phyloP scores from a whole-genome alignment of 2,888 invertebrate genomes.

The Sarcophaga caerulescens region DNA sequence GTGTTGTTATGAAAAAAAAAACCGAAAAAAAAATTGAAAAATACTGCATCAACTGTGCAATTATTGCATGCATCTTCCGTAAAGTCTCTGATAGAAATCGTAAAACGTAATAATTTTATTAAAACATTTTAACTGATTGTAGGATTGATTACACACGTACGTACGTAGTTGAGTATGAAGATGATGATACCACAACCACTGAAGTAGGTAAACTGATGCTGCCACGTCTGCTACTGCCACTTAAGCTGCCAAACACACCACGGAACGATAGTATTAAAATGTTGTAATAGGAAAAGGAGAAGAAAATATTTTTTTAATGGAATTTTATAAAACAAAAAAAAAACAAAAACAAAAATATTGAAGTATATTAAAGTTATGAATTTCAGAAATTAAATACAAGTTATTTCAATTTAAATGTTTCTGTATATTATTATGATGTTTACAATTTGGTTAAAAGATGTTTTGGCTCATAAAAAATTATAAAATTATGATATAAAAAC shows the following conservation, averaged over 20 bases:
- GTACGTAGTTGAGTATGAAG: background rate
- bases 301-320: constrained; percentile 12
- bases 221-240: constrained; percentile 29
- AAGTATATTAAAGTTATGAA: background rate
- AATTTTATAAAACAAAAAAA: background rate
- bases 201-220: background rate
- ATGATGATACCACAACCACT: background rate
- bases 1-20: constrained; percentile 24
- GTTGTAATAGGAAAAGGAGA: constrained; percentile 44
- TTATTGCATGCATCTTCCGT: constrained; percentile 44
- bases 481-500: no score
- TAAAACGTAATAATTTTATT: constrained; percentile 49
- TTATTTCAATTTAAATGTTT: background rate
- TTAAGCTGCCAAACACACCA: constrained; percentile 8
- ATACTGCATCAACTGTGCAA: background rate
- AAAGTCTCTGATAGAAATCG: constrained; percentile 50
- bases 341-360: no score
- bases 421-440: background rate
- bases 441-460: background rate
- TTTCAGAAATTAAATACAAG: background rate
- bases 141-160: background rate
- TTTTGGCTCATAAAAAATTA: no score
- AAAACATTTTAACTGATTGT: constrained; percentile 27
- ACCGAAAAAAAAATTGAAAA: background rate
- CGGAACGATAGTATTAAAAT: constrained; percentile 29